phyloP scores from a whole-genome alignment of 1,140 invertebrate genomes.

The Trichogramma pretiosum region DNA sequence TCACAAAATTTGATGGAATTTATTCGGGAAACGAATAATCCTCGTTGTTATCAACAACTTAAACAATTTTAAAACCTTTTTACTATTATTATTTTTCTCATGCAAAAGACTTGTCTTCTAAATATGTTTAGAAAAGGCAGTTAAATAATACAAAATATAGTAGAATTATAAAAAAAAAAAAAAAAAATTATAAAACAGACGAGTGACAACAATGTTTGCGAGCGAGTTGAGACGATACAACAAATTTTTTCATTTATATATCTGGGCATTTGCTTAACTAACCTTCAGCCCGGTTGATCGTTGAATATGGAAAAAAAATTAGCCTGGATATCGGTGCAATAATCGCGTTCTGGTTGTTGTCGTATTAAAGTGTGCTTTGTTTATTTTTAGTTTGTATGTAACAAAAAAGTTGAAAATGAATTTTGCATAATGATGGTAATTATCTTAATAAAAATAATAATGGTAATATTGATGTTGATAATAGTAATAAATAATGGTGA shows the following conservation, averaged over 20 bases:
- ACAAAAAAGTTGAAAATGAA: background rate
- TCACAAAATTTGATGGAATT: conserved; percentile 39
- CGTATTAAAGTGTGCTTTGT: conserved; percentile 1
- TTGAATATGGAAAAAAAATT: conserved; percentile 11
- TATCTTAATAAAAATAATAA: too few species aligned
- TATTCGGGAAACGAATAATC: conserved; percentile 30
- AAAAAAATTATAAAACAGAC: conserved; percentile 10
- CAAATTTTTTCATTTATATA: too few species aligned
- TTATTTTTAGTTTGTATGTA: conserved; percentile 10
- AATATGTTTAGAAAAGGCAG: conserved; percentile 7
- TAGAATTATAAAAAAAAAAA: conserved; percentile 11
- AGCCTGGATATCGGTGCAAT: conserved; percentile 24
- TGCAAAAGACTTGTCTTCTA: conserved; percentile 5
- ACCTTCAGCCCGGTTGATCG: conserved; percentile 25
- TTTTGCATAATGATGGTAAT: conserved; percentile 3
- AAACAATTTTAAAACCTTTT: conserved; percentile 11
- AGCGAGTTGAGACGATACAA: conserved; percentile 9
- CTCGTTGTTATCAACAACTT: conserved; percentile 30
- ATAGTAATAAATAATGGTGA: too few species aligned
- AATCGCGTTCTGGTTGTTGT: conserved; percentile 13
- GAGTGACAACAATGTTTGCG: too few species aligned
- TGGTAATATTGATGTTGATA: too few species aligned
- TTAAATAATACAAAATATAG: conserved; percentile 4
- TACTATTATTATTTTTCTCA: conserved; percentile 18
- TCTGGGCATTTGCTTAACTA: conserved; percentile 16